Conservation (phyloP, 2,797 vertebrate genomes). For the Triplophysa yarkandensis region DNA sequence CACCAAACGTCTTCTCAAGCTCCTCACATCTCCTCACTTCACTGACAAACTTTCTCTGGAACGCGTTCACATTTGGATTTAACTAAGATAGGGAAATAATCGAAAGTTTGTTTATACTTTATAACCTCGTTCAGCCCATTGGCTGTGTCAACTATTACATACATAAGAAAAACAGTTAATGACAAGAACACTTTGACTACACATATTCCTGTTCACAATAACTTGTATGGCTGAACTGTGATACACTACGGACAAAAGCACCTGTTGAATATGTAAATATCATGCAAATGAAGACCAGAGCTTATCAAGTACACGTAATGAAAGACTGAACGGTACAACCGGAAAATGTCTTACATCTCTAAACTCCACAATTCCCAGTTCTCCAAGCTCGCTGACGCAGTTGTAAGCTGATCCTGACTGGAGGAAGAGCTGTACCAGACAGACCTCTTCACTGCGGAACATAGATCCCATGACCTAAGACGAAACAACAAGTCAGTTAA, state of each 20-base stretch:
- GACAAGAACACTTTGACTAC: neutral
- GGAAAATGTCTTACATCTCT: constrained; percentile 82
- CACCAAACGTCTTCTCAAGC: constrained; percentile 85
- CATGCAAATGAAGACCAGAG: neutral
- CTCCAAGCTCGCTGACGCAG: constrained; percentile 92
- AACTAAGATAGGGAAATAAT: constrained; percentile 64
- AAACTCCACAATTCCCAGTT: constrained; percentile 91
- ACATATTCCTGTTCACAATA: neutral
- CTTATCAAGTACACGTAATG: neutral
- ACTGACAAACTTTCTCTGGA: constrained; percentile 85
- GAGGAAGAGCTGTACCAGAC: constrained; percentile 91
- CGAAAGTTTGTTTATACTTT: neutral
- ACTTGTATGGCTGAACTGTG: too few species aligned
- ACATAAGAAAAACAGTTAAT: neutral
- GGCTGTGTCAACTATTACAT: neutral
- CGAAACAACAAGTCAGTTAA: too few species aligned
- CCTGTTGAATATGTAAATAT: neutral
- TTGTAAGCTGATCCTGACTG: constrained; percentile 89
- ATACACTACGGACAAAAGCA: too few species aligned
- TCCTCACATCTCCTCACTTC: constrained; percentile 85
- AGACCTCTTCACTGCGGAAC: constrained; percentile 94
- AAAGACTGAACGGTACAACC: neutral
- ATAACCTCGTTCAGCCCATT: neutral
- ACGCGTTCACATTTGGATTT: constrained; percentile 80
- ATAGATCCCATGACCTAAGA: constrained; percentile 83